Evolutionary conservation across 2,888 invertebrate species (phyloP).

Genomic region (Apamea epomidion): DNA sequence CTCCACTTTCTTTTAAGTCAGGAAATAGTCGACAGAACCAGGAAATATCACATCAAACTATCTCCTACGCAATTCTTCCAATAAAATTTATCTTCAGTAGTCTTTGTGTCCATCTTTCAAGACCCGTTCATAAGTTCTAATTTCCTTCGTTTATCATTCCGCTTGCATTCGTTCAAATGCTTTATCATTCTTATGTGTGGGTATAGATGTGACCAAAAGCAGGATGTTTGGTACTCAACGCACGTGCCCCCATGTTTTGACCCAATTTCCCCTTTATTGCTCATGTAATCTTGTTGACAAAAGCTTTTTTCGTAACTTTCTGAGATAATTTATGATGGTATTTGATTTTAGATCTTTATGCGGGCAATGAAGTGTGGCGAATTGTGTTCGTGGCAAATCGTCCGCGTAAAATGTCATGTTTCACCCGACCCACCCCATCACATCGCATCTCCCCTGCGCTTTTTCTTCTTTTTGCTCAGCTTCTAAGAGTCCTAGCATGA

Average conservation of each 20-base stretch:
- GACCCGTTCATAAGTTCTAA: conserved; percentile 46
- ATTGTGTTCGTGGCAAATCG: background rate
- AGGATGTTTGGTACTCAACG: conserved; percentile 57
- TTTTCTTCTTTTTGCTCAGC: no score
- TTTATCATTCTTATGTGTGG: conserved; percentile 59
- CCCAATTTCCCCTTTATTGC: conserved; percentile 72
- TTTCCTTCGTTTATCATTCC: conserved; percentile 54
- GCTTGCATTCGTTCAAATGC: conserved; percentile 59
- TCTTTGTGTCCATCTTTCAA: conserved; percentile 1
- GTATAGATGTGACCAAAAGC: conserved; percentile 66
- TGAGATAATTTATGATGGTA: conserved; percentile 58
- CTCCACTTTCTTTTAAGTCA: background rate
- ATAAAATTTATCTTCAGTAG: conserved; percentile 12
- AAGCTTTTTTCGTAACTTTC: conserved; percentile 58
- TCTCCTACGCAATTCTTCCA: background rate
- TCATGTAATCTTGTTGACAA: conserved; percentile 68
- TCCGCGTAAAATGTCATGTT: no score
- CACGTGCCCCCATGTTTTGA: conserved; percentile 68
- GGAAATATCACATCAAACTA: conserved; percentile 28
- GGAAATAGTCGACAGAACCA: conserved; percentile 4
- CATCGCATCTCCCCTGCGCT: no score
- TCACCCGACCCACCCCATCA: no score
- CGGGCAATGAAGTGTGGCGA: conserved; percentile 24
- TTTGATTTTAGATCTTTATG: conserved; percentile 41
- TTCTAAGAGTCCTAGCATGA: no score